Conservation (phyloP, 2,797 vertebrate species). For the Crenuchus spilurus region DNA sequence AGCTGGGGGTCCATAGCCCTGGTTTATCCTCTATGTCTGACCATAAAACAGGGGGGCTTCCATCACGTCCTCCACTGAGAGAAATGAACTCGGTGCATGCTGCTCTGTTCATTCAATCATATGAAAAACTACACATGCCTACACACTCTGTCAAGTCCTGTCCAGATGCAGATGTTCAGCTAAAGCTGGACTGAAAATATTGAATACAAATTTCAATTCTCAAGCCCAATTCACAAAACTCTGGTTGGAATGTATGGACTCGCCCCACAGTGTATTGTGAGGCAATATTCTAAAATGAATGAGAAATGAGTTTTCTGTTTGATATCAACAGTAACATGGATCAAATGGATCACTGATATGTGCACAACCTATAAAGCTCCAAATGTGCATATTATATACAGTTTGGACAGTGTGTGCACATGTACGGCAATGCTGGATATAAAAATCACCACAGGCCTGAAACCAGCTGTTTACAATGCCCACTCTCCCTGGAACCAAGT, state of each 20-base stretch:
- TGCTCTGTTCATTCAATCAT: not conserved
- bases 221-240: no score
- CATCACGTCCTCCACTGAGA: conserved; percentile 13
- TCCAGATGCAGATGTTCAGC: no score
- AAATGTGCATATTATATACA: not conserved
- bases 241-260: not conserved
- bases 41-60: not conserved
- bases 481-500: conserved; percentile 22
- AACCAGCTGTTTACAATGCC: conserved; percentile 26
- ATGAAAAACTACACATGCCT: not conserved
- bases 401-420: not conserved
- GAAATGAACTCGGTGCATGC: conserved; percentile 24
- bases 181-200: no score
- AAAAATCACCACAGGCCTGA: not conserved
- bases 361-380: not conserved
- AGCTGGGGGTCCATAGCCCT: not conserved
- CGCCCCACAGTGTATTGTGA: not conserved
- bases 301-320: not conserved
- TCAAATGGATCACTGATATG: not conserved
- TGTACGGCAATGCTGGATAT: not conserved
- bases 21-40: conserved; percentile 15
- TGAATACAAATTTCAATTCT: no score
- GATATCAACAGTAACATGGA: not conserved
- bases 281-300: not conserved
- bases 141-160: not conserved